Evolutionary conservation across 1,140 invertebrate species (phyloP), one percentile per base, ranked within the genome.

Genomic region (Grapholita molesta): DNA sequence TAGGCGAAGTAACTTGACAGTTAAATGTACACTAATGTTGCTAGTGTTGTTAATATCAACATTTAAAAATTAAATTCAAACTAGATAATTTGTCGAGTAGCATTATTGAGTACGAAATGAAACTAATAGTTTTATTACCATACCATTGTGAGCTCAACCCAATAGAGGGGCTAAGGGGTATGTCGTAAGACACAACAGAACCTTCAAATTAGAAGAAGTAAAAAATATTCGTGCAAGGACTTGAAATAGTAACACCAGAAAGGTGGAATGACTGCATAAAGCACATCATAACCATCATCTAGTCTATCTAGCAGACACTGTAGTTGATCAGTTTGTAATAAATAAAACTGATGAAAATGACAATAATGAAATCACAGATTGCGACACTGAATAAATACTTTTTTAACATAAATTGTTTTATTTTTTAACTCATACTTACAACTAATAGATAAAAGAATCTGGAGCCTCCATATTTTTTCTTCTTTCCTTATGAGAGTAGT

Each of bases 131-230:
- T n/a, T n/a, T n/a, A n/a, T n/a, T n/a, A n/a, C 83, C 80, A 8
- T 85, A 88, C 70, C 83, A 89, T 69, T 72, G 67, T 55, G 75
- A 87, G 28, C 68, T 84, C 0, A 88, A 87, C 68, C 80, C 86
- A 0, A 87, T 88, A 12, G 83, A 89, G 70, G 76, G 7, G 67
- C 86, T 9, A 88, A 88, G 75, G 65, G 68, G 23, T 70, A 72
- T 18, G 79, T 80, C 4, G 71, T 74, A 25, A 35, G 53, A 21
- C n/a, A 64, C 71, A 48, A 48, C 11, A 48, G 4, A 21, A 48
- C 42, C 2, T 48, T 48, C 11, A 48, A 48, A 48, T 48, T 48
- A 48, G 42, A 48, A 12, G 42, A 15, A 7, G 42, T 21, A 3
- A 48, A 48, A 21, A 15, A 12, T 48, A 11, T 21, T 48, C 12